phyloP scores from a whole-genome alignment of 2,113 vertebrate genomes.

The Callionymus lyra region DNA sequence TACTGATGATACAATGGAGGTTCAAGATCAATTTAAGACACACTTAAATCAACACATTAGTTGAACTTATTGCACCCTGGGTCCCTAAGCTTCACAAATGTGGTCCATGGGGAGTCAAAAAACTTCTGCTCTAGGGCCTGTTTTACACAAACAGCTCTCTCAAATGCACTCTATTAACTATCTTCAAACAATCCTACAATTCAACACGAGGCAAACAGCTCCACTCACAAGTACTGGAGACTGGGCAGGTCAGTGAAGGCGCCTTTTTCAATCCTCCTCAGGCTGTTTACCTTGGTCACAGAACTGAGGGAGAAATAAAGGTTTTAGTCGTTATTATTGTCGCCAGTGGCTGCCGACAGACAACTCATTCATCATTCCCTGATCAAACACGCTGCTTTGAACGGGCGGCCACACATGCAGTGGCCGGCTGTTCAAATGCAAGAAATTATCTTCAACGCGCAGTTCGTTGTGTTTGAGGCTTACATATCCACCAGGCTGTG shows the following conservation, averaged over 20 bases:
- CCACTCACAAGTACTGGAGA: conserved; percentile 82
- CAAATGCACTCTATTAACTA: too few relatives aligned
- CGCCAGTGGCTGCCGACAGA: conserved; percentile 23
- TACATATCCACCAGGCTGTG: conserved; percentile 81
- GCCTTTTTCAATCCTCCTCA: conserved; percentile 71
- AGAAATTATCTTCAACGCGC: conserved; percentile 14
- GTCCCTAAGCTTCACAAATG: too few relatives aligned
- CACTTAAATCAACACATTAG: too few relatives aligned
- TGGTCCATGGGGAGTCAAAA: too few relatives aligned
- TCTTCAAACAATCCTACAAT: too few relatives aligned
- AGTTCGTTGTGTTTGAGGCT: conserved; percentile 46
- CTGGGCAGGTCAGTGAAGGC: conserved; percentile 81
- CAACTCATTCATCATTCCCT: conserved; percentile 25
- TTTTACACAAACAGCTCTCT: too few relatives aligned
- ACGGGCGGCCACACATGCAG: too few relatives aligned
- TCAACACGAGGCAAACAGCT: not conserved
- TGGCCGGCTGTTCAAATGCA: conserved; percentile 6
- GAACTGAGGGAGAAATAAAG: conserved; percentile 21
- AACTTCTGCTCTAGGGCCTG: too few relatives aligned
- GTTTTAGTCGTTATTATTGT: conserved; percentile 2
- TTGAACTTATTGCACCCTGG: too few relatives aligned
- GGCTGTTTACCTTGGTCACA: conserved; percentile 79
- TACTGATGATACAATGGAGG: too few relatives aligned
- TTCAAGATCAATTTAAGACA: too few relatives aligned
- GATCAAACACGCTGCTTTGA: too few relatives aligned